These are phyloP conservation scores for Dicranocentrus wangi DNA, from an alignment of 2,888 invertebrate genomes.

Conservation along the genomic window DNA sequence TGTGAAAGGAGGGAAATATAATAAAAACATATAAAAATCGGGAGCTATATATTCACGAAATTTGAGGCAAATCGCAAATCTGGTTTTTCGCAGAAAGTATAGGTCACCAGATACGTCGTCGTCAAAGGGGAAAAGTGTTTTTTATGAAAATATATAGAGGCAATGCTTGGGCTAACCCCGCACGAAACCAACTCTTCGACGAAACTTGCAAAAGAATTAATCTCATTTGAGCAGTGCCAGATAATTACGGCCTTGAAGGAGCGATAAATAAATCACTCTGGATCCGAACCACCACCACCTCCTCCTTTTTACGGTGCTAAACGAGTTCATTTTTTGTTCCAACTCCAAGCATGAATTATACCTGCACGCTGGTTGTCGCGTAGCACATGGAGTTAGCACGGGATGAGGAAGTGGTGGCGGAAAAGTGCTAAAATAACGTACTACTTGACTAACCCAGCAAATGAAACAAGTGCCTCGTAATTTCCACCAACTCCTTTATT, in stretches of 20 bases:
- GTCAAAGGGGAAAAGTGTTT: too few relatives aligned
- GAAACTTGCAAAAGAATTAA: slow-evolving; percentile 24
- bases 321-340: not conserved
- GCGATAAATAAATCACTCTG: slow-evolving; percentile 50
- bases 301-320: not conserved
- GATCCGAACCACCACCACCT: slow-evolving; percentile 19
- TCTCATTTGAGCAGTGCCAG: slow-evolving; percentile 37
- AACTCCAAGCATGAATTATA: not conserved
- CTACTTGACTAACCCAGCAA: too few relatives aligned
- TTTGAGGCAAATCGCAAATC: too few relatives aligned
- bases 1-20: too few relatives aligned
- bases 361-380: too few relatives aligned
- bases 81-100: too few relatives aligned
- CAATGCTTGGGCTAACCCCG: not conserved
- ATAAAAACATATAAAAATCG: too few relatives aligned
- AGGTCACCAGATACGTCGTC: too few relatives aligned
- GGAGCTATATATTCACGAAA: too few relatives aligned
- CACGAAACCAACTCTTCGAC: not conserved
- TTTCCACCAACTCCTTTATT: too few relatives aligned
- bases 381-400: too few relatives aligned
- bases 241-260: slow-evolving; percentile 49
- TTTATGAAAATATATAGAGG: too few relatives aligned
- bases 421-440: slow-evolving; percentile 26
- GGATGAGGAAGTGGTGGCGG: not conserved
- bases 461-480: slow-evolving; percentile 12